Percentiles rank a stretch among this genome's conserved stretches.
phyloP scores from a whole-genome alignment of 2,113 vertebrate species.

The Actenoides hombroni region DNA sequence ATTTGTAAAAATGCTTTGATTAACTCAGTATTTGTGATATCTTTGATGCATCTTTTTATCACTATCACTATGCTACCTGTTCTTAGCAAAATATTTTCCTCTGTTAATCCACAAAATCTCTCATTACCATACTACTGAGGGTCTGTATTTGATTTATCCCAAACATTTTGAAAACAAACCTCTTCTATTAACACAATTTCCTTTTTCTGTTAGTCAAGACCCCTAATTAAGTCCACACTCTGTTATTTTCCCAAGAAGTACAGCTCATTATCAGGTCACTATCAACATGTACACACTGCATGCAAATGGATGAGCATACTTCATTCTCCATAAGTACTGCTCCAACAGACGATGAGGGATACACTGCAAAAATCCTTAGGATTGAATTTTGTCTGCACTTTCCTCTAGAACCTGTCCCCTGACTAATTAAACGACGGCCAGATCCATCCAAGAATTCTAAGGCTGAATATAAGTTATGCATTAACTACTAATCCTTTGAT shows the following conservation, averaged over 20 bases:
- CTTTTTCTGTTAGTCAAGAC: background rate
- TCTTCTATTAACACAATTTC: background rate
- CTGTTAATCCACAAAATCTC: background rate
- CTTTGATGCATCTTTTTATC: background rate
- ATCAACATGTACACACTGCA: background rate
- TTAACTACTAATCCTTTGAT: conserved; percentile 53
- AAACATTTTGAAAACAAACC: background rate
- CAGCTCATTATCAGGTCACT: background rate
- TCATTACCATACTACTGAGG: background rate
- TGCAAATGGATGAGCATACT: conserved; percentile 8
- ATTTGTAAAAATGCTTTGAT: background rate
- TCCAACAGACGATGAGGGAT: background rate
- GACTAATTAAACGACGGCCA: conserved; percentile 29
- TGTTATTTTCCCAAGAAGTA: background rate
- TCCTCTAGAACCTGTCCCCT: background rate
- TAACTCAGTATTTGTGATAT: background rate
- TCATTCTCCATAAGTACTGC: background rate
- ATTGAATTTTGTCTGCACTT: background rate
- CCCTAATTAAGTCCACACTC: background rate
- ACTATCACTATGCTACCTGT: background rate
- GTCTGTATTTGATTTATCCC: background rate
- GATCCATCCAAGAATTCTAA: conserved; percentile 19
- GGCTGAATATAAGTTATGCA: conserved; percentile 34
- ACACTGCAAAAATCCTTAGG: background rate
- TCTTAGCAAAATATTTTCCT: background rate